Evolutionary conservation across 2,888 invertebrate genomes (phyloP).

Genomic region (Microchrysa polita): DNA sequence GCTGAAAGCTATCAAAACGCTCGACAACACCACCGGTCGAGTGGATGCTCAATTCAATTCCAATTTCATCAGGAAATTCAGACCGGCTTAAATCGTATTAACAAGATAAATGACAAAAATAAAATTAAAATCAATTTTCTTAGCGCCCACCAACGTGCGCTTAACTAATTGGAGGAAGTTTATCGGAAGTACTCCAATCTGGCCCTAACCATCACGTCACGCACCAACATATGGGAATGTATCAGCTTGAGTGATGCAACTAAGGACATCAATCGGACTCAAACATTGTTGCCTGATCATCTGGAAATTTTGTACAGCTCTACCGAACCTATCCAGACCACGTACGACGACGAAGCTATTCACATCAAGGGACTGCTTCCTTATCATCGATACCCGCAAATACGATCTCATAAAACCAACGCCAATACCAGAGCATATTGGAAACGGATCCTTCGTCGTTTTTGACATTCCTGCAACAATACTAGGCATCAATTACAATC

Average conservation of each 20-base stretch:
- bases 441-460: background rate
- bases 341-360: background rate
- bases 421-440: background rate
- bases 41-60: too few species aligned
- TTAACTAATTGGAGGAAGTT: background rate
- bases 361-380: background rate
- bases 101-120: background rate
- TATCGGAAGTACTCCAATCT: background rate
- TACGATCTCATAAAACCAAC: background rate
- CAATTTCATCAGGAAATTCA: too few species aligned
- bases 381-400: background rate
- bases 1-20: background rate
- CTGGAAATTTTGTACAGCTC: background rate
- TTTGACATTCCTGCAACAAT: background rate
- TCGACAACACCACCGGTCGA: too few species aligned
- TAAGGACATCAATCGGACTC: background rate
- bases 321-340: background rate
- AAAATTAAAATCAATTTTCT: background rate
- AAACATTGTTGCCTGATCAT: background rate
- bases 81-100: too few species aligned
- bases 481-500: background rate
- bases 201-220: background rate
- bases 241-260: background rate
- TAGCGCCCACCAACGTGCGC: background rate
- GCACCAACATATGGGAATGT: background rate